Evolutionary conservation across 2,888 invertebrate genomes (phyloP).

Genomic region (Lasius fuliginosus): DNA sequence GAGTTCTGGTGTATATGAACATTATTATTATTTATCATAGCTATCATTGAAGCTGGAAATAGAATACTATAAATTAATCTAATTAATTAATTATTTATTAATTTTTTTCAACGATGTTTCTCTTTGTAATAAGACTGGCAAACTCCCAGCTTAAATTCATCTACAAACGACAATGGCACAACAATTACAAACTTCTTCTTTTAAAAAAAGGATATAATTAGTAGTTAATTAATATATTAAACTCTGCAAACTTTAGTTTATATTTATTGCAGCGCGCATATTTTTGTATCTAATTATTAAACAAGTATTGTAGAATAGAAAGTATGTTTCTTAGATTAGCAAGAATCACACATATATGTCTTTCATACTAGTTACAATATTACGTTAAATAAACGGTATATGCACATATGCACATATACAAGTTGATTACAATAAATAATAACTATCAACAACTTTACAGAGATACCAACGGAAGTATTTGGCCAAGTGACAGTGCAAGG

Average conservation of each 20-base stretch:
- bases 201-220: too few relatives aligned
- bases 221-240: too few relatives aligned
- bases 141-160: not conserved
- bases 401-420: not conserved
- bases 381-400: not conserved
- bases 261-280: too few relatives aligned
- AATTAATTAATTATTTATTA: not conserved
- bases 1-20: slow-evolving; percentile 43
- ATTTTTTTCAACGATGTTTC: not conserved
- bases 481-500: slow-evolving; percentile 56
- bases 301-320: too few relatives aligned
- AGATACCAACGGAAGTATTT: slow-evolving; percentile 68
- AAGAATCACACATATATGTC: not conserved
- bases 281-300: too few relatives aligned
- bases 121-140: not conserved
- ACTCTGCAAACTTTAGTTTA: too few relatives aligned
- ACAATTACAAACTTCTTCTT: too few relatives aligned
- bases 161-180: not conserved
- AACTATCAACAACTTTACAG: slow-evolving; percentile 58
- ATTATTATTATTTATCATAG: not conserved
- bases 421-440: not conserved
- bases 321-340: too few relatives aligned
- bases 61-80: not conserved
- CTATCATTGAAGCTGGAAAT: not conserved
- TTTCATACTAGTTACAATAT: not conserved